Conservation (phyloP, 1,140 invertebrate species). For the Trypoxylus dichotomus region DNA sequence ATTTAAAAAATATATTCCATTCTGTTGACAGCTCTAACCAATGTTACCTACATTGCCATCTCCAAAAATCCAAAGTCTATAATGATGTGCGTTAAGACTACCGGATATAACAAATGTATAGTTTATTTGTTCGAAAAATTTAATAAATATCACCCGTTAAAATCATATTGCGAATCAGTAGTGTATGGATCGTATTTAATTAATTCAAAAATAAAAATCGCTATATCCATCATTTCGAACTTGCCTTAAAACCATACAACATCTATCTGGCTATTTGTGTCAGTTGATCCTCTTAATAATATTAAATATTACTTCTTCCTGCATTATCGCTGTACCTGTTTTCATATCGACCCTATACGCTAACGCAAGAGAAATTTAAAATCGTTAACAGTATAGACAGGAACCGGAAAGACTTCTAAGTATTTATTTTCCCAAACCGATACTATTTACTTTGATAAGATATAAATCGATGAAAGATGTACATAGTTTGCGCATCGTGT, state of each 20-base stretch:
- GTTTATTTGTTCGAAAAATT: not conserved
- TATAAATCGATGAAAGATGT: not conserved
- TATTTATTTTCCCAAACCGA: not conserved
- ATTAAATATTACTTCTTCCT: too few relatives aligned
- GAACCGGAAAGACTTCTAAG: not conserved
- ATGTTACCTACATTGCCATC: conserved; percentile 9
- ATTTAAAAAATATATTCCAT: not conserved
- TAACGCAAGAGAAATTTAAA: too few relatives aligned
- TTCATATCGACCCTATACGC: too few relatives aligned
- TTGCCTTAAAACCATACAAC: not conserved
- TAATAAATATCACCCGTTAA: not conserved
- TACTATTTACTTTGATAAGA: not conserved
- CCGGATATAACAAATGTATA: not conserved
- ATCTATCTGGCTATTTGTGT: too few relatives aligned
- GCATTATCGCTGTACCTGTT: too few relatives aligned
- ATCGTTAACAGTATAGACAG: not conserved
- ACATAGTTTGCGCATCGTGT: too few relatives aligned
- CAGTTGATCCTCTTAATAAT: too few relatives aligned
- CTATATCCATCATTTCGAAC: not conserved
- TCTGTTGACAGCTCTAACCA: not conserved
- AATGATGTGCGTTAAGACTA: conserved; percentile 22
- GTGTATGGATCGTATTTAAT: not conserved
- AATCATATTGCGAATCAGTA: not conserved
- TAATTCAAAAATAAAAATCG: not conserved
- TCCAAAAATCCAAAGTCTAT: not conserved